Percentiles rank a stretch among this genome's conserved stretches.
These are phyloP conservation scores for Punctoribates punctum DNA, from an alignment of 2,888 invertebrate species.

Conservation along the genomic window DNA sequence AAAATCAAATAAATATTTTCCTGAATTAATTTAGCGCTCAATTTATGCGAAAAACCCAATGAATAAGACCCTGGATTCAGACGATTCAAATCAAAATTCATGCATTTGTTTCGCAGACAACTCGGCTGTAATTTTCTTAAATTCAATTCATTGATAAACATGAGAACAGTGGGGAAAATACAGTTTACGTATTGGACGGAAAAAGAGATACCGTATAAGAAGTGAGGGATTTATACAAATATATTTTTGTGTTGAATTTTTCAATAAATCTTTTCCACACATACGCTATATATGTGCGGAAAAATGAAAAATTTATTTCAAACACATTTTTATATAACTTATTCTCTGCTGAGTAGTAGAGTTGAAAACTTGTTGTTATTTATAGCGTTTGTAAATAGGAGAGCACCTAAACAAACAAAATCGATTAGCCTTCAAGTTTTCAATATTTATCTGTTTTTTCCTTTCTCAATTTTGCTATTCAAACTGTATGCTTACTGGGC, in stretches of 20 bases:
- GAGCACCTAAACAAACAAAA: slow-evolving; percentile 16
- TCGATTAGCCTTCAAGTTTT: slow-evolving; percentile 8
- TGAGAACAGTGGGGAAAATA: not conserved
- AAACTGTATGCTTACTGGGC: too few species aligned
- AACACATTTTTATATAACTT: not conserved
- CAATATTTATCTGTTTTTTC: not conserved
- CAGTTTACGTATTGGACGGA: too few species aligned
- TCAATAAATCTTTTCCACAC: not conserved
- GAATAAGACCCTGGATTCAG: too few species aligned
- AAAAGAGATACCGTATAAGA: too few species aligned
- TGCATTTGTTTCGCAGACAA: too few species aligned
- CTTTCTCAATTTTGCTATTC: not conserved
- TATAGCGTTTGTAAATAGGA: not conserved
- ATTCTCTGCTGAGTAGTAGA: not conserved
- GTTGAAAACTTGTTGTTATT: not conserved
- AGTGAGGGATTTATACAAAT: too few species aligned
- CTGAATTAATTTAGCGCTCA: too few species aligned
- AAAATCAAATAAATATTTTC: too few species aligned
- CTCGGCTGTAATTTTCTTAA: not conserved
- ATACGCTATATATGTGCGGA: not conserved
- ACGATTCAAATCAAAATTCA: too few species aligned
- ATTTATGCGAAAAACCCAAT: too few species aligned
- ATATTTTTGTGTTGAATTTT: not conserved
- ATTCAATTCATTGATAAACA: slow-evolving; percentile 15
- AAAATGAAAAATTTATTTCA: not conserved